Conservation (phyloP, 2,113 vertebrate genomes). For the Myiozetetes cayanensis region DNA sequence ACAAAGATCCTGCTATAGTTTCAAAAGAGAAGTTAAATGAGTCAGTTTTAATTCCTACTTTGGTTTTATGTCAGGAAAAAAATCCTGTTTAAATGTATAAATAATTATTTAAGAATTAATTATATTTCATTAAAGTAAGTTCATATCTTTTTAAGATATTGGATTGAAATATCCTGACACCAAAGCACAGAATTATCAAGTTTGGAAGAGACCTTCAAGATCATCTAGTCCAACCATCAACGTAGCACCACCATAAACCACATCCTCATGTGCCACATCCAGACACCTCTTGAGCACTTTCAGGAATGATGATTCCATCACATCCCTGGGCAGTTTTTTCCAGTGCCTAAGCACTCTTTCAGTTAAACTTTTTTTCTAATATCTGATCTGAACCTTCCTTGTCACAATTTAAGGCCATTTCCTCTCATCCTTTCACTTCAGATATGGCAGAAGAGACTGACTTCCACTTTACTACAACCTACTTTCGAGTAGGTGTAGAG, state of each 20-base stretch:
- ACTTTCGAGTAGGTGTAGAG: neutral
- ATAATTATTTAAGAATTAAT: neutral
- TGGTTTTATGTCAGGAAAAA: neutral
- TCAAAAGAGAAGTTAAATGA: neutral
- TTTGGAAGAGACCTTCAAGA: neutral
- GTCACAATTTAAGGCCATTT: neutral
- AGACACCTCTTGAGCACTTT: neutral
- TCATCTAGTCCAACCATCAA: neutral
- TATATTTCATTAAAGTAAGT: neutral
- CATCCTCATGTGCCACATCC: fast-evolving
- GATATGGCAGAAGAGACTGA: neutral
- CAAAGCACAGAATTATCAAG: neutral
- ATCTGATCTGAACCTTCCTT: neutral
- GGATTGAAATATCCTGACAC: neutral
- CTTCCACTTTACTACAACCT: neutral
- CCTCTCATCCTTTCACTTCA: neutral
- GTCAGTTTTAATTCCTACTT: neutral
- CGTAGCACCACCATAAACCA: neutral
- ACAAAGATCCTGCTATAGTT: neutral
- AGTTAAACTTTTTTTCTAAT: neutral
- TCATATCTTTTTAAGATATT: neutral
- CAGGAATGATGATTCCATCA: too few species aligned
- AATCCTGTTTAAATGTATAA: neutral
- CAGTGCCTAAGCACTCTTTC: neutral
- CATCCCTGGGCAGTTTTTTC: neutral